Evolutionary conservation across 1,140 invertebrate genomes (phyloP).

Genomic region (Amyelois transitella): DNA sequence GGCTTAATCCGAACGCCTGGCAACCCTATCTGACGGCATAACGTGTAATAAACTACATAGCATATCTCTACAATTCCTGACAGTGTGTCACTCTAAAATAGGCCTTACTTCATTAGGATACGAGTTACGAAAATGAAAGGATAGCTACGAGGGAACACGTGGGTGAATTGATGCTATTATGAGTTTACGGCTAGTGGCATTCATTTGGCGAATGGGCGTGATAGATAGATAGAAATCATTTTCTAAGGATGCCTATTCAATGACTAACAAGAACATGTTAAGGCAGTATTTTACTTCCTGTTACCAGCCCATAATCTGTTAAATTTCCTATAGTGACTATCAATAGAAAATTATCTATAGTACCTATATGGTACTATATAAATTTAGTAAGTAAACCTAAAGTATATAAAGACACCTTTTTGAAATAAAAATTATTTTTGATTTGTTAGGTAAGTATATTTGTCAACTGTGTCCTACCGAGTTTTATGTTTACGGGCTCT

Average conservation of each 20-base stretch:
- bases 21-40: too few species aligned
- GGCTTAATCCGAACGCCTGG: too few species aligned
- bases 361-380: too few species aligned
- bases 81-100: conserved; percentile 14
- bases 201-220: conserved; percentile 43
- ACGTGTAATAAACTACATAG: conserved; percentile 38
- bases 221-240: conserved; percentile 31
- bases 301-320: too few species aligned
- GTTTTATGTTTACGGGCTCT: too few species aligned
- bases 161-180: conserved; percentile 41
- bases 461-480: too few species aligned
- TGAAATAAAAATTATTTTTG: too few species aligned
- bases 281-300: too few species aligned
- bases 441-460: too few species aligned
- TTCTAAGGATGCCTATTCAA: background rate
- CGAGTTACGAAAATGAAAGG: conserved; percentile 4
- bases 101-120: conserved; percentile 22
- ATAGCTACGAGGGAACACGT: conserved; percentile 25
- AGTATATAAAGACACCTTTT: too few species aligned
- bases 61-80: background rate
- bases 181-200: conserved; percentile 39
- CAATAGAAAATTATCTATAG: background rate
- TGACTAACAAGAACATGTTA: background rate
- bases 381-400: too few species aligned
- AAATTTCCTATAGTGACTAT: background rate